Percentiles rank a stretch among this genome's conserved stretches.
These are phyloP conservation scores for Drosophila merina DNA, from an alignment of 2,888 invertebrate genomes.

Conservation along the genomic window DNA sequence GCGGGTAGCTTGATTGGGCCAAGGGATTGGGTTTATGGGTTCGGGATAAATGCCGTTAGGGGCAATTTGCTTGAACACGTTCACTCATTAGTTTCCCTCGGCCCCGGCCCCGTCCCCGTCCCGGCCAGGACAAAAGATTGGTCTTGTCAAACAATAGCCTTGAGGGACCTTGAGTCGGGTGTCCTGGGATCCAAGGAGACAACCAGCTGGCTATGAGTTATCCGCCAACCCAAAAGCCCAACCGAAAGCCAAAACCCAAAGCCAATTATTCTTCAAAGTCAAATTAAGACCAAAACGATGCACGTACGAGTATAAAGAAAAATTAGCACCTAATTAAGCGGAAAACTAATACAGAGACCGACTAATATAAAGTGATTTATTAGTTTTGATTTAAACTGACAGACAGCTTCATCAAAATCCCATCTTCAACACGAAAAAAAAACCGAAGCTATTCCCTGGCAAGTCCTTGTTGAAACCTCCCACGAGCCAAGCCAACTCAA, in stretches of 20 bases:
- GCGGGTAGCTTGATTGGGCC: constrained; percentile 29
- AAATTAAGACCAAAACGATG: neutral
- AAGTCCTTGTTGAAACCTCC: no score
- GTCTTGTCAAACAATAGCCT: constrained; percentile 32
- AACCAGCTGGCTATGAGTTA: neutral
- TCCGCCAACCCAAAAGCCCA: neutral
- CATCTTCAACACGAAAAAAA: no score
- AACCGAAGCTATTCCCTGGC: no score
- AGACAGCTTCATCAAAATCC: neutral
- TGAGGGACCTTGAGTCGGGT: constrained; percentile 2
- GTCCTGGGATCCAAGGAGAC: neutral
- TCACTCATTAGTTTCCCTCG: constrained; percentile 46
- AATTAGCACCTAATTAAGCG: constrained; percentile 7
- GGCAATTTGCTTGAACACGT: constrained; percentile 53
- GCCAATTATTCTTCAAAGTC: neutral
- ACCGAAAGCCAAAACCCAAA: no score
- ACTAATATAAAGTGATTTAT: neutral
- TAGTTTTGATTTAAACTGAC: neutral
- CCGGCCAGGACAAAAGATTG: constrained; percentile 5
- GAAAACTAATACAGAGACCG: neutral
- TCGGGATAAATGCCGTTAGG: constrained; percentile 34
- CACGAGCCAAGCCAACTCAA: neutral
- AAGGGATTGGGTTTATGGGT: constrained; percentile 19
- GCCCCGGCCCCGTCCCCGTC: neutral
- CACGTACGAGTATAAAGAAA: neutral